These are phyloP conservation scores for Abrostola triplasia DNA, from an alignment of 2,888 invertebrate species.

Conservation along the genomic window DNA sequence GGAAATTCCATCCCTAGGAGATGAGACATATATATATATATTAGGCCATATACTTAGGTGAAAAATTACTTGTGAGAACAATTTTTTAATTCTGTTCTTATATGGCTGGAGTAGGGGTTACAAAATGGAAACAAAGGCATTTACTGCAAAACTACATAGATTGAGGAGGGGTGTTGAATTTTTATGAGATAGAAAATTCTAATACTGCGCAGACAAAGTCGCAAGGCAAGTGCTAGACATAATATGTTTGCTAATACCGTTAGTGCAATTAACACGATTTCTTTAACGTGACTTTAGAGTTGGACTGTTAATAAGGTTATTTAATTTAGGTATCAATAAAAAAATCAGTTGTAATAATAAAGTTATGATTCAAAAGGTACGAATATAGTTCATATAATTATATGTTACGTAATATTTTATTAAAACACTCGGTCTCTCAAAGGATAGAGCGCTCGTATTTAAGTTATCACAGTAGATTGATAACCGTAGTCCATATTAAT, in stretches of 20 bases:
- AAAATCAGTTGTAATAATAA: slow-evolving; percentile 24
- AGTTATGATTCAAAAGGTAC: slow-evolving; percentile 29
- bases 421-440: slow-evolving; percentile 21
- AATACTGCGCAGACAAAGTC: no score
- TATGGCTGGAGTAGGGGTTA: no score
- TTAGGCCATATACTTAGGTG: no score
- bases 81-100: no score
- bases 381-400: background rate
- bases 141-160: no score
- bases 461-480: slow-evolving; percentile 58
- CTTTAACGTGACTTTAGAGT: background rate
- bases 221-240: background rate
- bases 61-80: no score
- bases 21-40: no score
- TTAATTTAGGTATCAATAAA: background rate
- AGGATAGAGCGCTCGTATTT: slow-evolving; percentile 43
- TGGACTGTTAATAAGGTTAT: background rate
- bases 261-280: background rate
- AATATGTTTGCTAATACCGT: background rate
- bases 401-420: no score
- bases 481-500: slow-evolving; percentile 66
- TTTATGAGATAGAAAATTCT: no score
- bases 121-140: no score
- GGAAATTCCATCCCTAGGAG: no score
- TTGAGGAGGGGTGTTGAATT: no score